phyloP scores from a whole-genome alignment of 2,888 invertebrate genomes.

The Microctonus hyperodae region DNA sequence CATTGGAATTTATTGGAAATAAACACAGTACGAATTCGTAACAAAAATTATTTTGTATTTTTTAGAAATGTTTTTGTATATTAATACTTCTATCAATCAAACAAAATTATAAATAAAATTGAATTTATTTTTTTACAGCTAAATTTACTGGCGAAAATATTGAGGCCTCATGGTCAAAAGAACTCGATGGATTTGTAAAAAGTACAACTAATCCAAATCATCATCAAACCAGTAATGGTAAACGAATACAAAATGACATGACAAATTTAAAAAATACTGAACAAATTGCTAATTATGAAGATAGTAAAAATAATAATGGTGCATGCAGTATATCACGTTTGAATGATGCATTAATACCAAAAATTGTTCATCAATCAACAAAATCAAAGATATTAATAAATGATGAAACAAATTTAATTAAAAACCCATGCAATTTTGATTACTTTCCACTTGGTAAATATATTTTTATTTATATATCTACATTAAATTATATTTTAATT shows the following conservation, averaged over 20 bases:
- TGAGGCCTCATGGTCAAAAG: conserved; percentile 28
- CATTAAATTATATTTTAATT: neutral
- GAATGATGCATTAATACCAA: conserved; percentile 37
- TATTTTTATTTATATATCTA: neutral
- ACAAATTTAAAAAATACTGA: conserved; percentile 26
- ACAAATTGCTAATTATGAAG: conserved; percentile 34
- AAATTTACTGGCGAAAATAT: conserved; percentile 32
- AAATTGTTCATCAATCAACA: conserved; percentile 38
- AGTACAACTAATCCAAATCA: conserved; percentile 23
- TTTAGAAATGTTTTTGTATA: neutral
- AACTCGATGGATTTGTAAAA: conserved; percentile 34
- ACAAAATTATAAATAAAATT: neutral
- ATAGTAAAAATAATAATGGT: conserved; percentile 37
- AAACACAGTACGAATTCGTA: neutral
- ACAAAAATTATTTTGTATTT: neutral
- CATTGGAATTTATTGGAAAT: neutral
- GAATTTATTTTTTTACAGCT: conserved; percentile 26
- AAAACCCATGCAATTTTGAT: conserved; percentile 35
- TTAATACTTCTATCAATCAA: neutral
- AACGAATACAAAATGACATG: conserved; percentile 29
- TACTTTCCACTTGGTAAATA: conserved; percentile 28
- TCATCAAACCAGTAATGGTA: conserved; percentile 32
- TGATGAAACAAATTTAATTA: conserved; percentile 30
- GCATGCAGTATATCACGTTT: conserved; percentile 27
- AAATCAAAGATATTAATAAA: conserved; percentile 40